Percentiles rank a stretch among this genome's conserved stretches.
Evolutionary conservation across 2,888 invertebrate species (phyloP).

Genomic region (Rhorus exstirpatorius): DNA sequence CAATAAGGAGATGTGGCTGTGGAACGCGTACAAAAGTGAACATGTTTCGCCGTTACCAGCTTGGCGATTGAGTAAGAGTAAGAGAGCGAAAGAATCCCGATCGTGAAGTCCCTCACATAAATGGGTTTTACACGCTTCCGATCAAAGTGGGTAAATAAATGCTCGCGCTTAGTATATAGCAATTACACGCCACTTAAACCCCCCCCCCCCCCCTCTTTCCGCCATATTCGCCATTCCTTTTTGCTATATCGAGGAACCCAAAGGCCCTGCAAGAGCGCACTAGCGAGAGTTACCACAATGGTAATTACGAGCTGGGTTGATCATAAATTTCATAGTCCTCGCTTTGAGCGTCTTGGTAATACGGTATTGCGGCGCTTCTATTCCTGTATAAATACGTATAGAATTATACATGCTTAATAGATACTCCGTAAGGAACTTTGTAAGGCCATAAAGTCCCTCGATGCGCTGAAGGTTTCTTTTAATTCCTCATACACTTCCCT

Average conservation of each 20-base stretch:
- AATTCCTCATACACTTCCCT: slow-evolving; percentile 36
- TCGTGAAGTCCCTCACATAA: slow-evolving; percentile 22
- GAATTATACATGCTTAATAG: slow-evolving; percentile 47
- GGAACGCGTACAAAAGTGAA: neutral
- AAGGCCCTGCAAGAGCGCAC: slow-evolving; percentile 39
- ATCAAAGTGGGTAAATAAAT: slow-evolving; percentile 81
- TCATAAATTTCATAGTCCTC: slow-evolving; percentile 78
- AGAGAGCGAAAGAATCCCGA: neutral
- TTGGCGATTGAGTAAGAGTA: slow-evolving; percentile 16
- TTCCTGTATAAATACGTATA: slow-evolving; percentile 46
- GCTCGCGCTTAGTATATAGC: slow-evolving; percentile 74
- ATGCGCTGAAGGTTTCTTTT: slow-evolving; percentile 31
- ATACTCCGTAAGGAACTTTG: slow-evolving; percentile 51
- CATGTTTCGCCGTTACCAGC: slow-evolving; percentile 23
- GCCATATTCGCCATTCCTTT: neutral
- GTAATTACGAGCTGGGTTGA: slow-evolving; percentile 80
- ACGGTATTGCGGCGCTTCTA: slow-evolving; percentile 49
- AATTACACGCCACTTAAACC: slow-evolving; percentile 80
- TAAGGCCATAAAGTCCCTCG: slow-evolving; percentile 31
- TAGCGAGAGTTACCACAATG: slow-evolving; percentile 81
- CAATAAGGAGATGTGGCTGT: slow-evolving; percentile 1
- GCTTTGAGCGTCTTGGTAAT: slow-evolving; percentile 32
- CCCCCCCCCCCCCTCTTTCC: slow-evolving; percentile 78
- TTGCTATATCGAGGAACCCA: slow-evolving; percentile 82
- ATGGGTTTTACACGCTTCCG: slow-evolving; percentile 74